Conservation (phyloP, 2,888 invertebrate species). For the Ptilodon capucinus region DNA sequence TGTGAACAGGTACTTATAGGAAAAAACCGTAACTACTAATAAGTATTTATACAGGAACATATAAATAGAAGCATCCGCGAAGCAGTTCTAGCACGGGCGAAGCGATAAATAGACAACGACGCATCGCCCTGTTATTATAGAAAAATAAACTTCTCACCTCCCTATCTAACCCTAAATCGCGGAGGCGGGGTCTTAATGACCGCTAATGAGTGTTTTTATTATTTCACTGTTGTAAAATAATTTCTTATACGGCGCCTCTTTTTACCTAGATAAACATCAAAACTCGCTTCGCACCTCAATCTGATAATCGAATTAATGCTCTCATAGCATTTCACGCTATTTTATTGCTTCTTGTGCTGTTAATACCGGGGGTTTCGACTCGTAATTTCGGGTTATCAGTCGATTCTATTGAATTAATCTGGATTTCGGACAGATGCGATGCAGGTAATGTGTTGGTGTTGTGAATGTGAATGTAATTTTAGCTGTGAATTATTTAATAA, state of each 20-base stretch:
- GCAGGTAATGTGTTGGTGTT: constrained; percentile 13
- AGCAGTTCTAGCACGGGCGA: constrained; percentile 17
- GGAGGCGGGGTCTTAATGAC: constrained; percentile 77
- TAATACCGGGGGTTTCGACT: constrained; percentile 68
- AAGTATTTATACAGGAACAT: not conserved
- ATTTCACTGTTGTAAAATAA: constrained; percentile 81
- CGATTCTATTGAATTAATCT: constrained; percentile 74
- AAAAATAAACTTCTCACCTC: constrained; percentile 68
- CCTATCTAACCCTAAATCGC: constrained; percentile 73
- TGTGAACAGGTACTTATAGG: too few species aligned
- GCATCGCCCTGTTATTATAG: constrained; percentile 59
- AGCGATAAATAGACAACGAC: constrained; percentile 53
- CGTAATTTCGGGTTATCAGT: constrained; percentile 78
- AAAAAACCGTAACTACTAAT: not conserved
- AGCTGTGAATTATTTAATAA: not conserved
- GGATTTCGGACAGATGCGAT: constrained; percentile 40
- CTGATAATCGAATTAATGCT: constrained; percentile 82
- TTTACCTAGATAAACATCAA: constrained; percentile 82
- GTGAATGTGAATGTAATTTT: not conserved
- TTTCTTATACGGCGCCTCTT: constrained; percentile 79
- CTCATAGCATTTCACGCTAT: constrained; percentile 78
- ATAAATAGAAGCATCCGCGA: not conserved
- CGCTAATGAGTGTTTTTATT: constrained; percentile 81
- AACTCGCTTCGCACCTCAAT: constrained; percentile 81
- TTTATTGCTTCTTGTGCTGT: constrained; percentile 78